These are phyloP conservation scores for Ammodytes marinus DNA, from an alignment of 2,113 vertebrate genomes.

Conservation along the genomic window DNA sequence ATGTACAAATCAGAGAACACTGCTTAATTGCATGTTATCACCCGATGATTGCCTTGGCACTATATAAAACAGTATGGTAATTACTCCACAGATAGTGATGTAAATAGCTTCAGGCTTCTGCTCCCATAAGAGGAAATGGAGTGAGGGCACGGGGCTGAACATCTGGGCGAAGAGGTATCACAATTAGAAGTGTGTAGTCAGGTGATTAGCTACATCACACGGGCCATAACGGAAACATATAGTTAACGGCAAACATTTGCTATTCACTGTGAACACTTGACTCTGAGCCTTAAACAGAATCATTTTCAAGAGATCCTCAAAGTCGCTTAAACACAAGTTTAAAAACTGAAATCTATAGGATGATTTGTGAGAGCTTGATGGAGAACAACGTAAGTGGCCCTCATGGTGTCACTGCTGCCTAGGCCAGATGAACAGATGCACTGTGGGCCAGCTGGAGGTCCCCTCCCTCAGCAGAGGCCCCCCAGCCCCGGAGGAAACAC, in stretches of 20 bases:
- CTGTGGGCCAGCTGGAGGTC: constrained; percentile 82
- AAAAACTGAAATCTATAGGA: constrained; percentile 41
- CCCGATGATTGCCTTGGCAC: constrained; percentile 99
- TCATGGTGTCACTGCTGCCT: constrained; percentile 79
- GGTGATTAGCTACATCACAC: constrained; percentile 63
- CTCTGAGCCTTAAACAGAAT: constrained; percentile 22
- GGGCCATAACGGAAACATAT: constrained; percentile 53
- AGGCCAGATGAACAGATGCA: constrained; percentile 82
- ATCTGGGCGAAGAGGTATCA: constrained; percentile 71
- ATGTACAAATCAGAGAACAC: constrained; percentile 92
- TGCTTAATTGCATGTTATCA: constrained; percentile 99
- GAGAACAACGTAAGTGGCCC: constrained; percentile 67
- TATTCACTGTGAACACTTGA: constrained; percentile 47
- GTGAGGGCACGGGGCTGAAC: constrained; percentile 77
- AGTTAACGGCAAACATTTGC: constrained; percentile 56
- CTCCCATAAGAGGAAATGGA: constrained; percentile 87
- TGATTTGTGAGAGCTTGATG: constrained; percentile 25
- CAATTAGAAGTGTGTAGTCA: constrained; percentile 64
- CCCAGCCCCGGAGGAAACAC: constrained; percentile 78
- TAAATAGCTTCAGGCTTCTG: constrained; percentile 95
- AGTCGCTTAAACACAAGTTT: constrained; percentile 50
- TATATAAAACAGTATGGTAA: constrained; percentile 99
- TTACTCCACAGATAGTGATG: constrained; percentile 97
- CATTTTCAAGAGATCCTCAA: constrained; percentile 38
- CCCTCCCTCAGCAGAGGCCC: constrained; percentile 61